These are phyloP conservation scores for Polydrusus pterygomalis DNA, from an alignment of 2,888 invertebrate species.

Conservation along the genomic window DNA sequence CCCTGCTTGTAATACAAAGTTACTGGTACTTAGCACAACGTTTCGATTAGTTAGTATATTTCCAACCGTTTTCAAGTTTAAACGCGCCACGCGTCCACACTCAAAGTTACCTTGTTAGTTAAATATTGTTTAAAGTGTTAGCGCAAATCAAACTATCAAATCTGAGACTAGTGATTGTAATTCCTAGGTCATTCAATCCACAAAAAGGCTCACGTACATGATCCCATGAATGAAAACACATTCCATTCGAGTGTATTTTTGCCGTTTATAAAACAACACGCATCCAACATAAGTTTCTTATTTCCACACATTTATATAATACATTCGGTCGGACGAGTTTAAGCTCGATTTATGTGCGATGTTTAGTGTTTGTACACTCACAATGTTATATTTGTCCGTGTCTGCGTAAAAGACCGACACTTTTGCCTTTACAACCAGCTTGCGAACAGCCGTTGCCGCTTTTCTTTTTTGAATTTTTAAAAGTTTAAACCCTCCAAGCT, in stretches of 20 bases:
- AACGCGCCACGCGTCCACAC: too few relatives aligned
- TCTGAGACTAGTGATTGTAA: too few relatives aligned
- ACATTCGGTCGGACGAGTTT: neutral
- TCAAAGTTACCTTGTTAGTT: too few relatives aligned
- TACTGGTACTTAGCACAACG: too few relatives aligned
- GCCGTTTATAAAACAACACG: slow-evolving; percentile 11
- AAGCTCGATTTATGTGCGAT: slow-evolving; percentile 22
- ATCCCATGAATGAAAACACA: slow-evolving; percentile 24
- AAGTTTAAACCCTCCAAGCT: slow-evolving; percentile 50
- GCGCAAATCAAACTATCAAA: too few relatives aligned
- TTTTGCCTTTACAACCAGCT: slow-evolving; percentile 64
- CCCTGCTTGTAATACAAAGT: too few relatives aligned
- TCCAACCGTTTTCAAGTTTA: too few relatives aligned
- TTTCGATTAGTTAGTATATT: too few relatives aligned
- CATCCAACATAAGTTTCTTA: slow-evolving; percentile 17
- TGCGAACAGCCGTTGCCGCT: slow-evolving; percentile 63
- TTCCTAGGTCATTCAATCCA: too few relatives aligned
- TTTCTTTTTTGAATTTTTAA: slow-evolving; percentile 52
- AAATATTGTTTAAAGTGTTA: too few relatives aligned
- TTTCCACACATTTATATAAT: slow-evolving; percentile 13
- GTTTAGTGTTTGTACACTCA: slow-evolving; percentile 42
- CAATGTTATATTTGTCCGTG: slow-evolving; percentile 50
- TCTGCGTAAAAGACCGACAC: slow-evolving; percentile 45
- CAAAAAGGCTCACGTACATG: too few relatives aligned
- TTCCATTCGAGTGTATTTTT: slow-evolving; percentile 17